Evolutionary conservation across 2,113 vertebrate species (phyloP), one percentile per base, ranked within the genome.

Genomic region (Centropus unirufus): DNA sequence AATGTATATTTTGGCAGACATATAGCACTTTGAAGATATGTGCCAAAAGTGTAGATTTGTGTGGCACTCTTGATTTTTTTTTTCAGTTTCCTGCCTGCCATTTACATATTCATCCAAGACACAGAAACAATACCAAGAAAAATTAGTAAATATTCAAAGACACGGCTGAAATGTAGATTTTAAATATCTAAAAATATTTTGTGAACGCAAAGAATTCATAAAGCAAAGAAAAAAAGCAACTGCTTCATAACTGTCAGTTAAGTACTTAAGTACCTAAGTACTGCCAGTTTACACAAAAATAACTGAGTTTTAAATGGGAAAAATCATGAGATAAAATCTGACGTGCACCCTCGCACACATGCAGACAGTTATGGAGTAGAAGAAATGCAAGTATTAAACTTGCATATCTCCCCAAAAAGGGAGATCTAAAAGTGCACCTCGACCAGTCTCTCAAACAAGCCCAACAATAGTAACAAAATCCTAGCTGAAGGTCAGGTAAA

Each of bases 261-360:
- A n/a, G n/a, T n/a, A n/a, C n/a, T n/a, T n/a, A n/a, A n/a, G n/a
- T n/a, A n/a, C n/a, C n/a, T 52, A 36, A 83, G 59, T 6, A 29
- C 8, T 57, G 32, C 6, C 16, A 34, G 11, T 78, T 58, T 55
- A 46, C 32, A 55, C 11, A 64, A 80, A 90, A 78, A 46, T 58
- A 55, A 68, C 26, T 32, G 27, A 58, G 62, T n/a, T 55, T 47
- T 18, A 39, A 57, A 61, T 39, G 14, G 9, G 49, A 55, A 73
- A 84, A 52, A 17, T 76, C 23, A 51, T 78, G 54, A 87, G 34
- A 34, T 8, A 36, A 64, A 89, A 67, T 18, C 36, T 49, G 22
- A 42, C 26, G 19, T 1, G 2, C 12, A 18, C 4, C 24, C 7
- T 1, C 51, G 46, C 27, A 15, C 29, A 16, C 5, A 19, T 6